Conservation (phyloP, 2,888 invertebrate genomes). For the Drosophila colorata region DNA sequence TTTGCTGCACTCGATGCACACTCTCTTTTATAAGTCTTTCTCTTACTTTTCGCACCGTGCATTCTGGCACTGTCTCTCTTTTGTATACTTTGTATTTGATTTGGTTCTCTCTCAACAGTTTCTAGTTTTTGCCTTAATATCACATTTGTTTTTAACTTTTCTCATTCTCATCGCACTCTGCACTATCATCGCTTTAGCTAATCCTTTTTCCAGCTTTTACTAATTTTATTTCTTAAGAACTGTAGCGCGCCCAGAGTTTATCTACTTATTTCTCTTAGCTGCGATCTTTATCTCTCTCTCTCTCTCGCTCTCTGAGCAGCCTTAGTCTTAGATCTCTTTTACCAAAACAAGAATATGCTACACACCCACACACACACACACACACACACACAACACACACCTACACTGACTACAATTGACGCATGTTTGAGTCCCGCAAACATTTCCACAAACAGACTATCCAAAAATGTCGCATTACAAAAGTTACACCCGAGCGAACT, state of each 20-base stretch:
- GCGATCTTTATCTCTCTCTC: slow-evolving; percentile 26
- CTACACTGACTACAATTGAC: slow-evolving; percentile 9
- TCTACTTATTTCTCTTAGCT: slow-evolving; percentile 24
- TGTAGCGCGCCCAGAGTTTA: slow-evolving; percentile 24
- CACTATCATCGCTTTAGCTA: slow-evolving; percentile 51
- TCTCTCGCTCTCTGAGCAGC: slow-evolving; percentile 28
- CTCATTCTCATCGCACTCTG: slow-evolving; percentile 40
- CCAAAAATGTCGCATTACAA: slow-evolving; percentile 2
- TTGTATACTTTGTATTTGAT: slow-evolving; percentile 31
- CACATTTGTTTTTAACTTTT: slow-evolving; percentile 55
- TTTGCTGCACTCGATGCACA: slow-evolving; percentile 32
- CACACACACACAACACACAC: slow-evolving; percentile 5
- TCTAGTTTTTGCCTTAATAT: slow-evolving; percentile 59
- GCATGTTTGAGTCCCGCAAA: slow-evolving; percentile 16
- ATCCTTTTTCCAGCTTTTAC: slow-evolving; percentile 51
- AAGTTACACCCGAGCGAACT: slow-evolving; percentile 6
- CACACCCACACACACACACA: slow-evolving; percentile 12
- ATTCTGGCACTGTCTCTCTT: slow-evolving; percentile 20
- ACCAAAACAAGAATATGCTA: slow-evolving; percentile 5
- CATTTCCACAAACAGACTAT: neutral
- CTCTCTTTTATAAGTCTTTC: slow-evolving; percentile 16
- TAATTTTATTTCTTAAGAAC: slow-evolving; percentile 44
- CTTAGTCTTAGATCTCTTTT: slow-evolving; percentile 36
- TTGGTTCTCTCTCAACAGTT: slow-evolving; percentile 42
- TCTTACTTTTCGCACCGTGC: slow-evolving; percentile 18